A percentile compares a stretch with the other conserved stretches of the same genome.
Conservation (phyloP, 2,888 invertebrate species). For the Heliconius cydno region DNA sequence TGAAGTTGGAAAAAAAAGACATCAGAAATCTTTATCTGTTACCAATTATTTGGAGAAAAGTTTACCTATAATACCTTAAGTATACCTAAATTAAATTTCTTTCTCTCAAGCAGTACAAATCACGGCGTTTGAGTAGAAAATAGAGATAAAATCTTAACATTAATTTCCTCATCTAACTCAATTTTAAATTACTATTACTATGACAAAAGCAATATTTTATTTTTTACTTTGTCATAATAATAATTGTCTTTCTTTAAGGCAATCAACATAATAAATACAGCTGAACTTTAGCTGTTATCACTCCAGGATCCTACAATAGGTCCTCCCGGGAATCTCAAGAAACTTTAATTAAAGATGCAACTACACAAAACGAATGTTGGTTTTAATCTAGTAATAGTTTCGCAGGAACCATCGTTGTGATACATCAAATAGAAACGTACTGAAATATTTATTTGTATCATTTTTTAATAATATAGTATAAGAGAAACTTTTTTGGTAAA, state of each 20-base stretch:
- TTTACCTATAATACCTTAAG: no score
- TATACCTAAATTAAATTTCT: no score
- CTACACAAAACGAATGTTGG: constrained; percentile 48
- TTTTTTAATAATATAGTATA: neutral
- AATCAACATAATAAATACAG: constrained; percentile 15
- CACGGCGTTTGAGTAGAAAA: neutral
- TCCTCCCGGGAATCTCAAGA: constrained; percentile 35
- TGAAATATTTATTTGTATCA: neutral
- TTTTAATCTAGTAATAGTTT: constrained; percentile 48
- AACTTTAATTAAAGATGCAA: constrained; percentile 52
- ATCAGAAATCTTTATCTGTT: no score
- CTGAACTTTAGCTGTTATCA: constrained; percentile 17
- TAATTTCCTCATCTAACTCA: neutral
- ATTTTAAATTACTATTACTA: neutral
- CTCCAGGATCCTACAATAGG: constrained; percentile 16
- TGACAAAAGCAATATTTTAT: no score
- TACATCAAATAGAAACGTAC: constrained; percentile 20
- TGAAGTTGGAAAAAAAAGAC: no score
- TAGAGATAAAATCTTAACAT: neutral
- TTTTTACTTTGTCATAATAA: no score
- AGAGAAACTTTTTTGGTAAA: neutral
- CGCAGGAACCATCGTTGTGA: constrained; percentile 25
- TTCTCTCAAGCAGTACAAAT: no score
- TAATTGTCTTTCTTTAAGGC: no score
- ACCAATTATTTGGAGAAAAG: no score